Percentiles rank a stretch among this genome's conserved stretches.
These are phyloP conservation scores for Enteromius trimaculatus DNA, from an alignment of 2,797 vertebrate species.

Conservation along the genomic window DNA sequence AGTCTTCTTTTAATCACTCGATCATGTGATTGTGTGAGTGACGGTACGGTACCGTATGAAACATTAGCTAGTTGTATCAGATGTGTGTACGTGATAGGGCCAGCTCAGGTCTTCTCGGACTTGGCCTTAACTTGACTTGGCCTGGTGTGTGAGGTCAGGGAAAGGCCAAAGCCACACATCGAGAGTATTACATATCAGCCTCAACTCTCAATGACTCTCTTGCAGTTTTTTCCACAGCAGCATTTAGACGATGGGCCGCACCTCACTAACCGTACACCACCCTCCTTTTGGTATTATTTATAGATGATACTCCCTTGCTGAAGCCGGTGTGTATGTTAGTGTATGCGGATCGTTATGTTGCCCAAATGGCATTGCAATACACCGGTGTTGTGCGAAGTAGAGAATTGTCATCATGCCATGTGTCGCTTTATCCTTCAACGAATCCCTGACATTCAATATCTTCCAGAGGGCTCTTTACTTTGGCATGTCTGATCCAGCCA, in stretches of 20 bases:
- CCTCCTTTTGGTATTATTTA: constrained; percentile 34
- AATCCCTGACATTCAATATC: constrained; percentile 44
- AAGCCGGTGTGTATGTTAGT: constrained; percentile 45
- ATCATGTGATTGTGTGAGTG: constrained; percentile 25
- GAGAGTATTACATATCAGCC: constrained; percentile 17
- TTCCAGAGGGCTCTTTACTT: constrained; percentile 20
- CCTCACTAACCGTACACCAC: constrained; percentile 7
- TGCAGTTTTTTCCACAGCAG: constrained; percentile 17
- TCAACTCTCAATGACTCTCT: constrained; percentile 23
- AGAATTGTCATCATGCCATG: not conserved
- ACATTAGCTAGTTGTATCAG: constrained; percentile 28
- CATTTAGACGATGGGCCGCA: constrained; percentile 24
- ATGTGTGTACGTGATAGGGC: not conserved
- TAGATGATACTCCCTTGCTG: constrained; percentile 41
- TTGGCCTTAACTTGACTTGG: constrained; percentile 31
- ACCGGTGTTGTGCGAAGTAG: not conserved
- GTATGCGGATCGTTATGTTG: constrained; percentile 2
- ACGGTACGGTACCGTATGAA: constrained; percentile 20
- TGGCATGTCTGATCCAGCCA: constrained; percentile 2
- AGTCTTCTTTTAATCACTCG: constrained; percentile 27
- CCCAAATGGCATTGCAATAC: constrained; percentile 2
- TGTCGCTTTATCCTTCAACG: constrained; percentile 47
- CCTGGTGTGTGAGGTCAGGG: constrained; percentile 1
- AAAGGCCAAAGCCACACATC: constrained; percentile 12
- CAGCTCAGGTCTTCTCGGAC: not conserved